A percentile compares a stretch with the other conserved stretches of the same genome.
These are phyloP conservation scores for Griposia aprilina DNA, from an alignment of 2,888 invertebrate species.

Conservation along the genomic window DNA sequence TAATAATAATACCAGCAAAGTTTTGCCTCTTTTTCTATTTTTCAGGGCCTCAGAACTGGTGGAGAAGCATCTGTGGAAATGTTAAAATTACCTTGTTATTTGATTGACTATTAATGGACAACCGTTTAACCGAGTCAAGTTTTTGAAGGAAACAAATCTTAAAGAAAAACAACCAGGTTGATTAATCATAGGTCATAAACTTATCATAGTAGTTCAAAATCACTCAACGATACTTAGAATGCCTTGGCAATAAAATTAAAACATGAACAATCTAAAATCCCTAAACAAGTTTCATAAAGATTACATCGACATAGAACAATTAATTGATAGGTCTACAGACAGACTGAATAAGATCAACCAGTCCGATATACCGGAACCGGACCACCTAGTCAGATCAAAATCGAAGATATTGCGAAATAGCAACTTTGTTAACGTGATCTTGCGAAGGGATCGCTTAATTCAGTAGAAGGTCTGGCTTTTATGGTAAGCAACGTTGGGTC, in stretches of 20 bases:
- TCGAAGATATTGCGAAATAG: slow-evolving; percentile 61
- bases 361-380: slow-evolving; percentile 54
- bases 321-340: slow-evolving; percentile 63
- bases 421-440: slow-evolving; percentile 62
- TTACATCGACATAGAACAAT: slow-evolving; percentile 57
- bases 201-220: not conserved
- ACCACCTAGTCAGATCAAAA: slow-evolving; percentile 65
- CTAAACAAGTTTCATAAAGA: slow-evolving; percentile 40
- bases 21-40: not conserved
- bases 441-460: slow-evolving; percentile 50
- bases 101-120: not conserved
- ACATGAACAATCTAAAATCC: not conserved
- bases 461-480: slow-evolving; percentile 43
- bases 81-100: not conserved
- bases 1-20: not conserved
- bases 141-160: not conserved
- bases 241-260: not conserved
- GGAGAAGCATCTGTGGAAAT: not conserved
- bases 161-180: not conserved
- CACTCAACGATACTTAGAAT: not conserved
- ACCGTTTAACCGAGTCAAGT: not conserved
- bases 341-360: slow-evolving; percentile 61
- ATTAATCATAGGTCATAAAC: not conserved
- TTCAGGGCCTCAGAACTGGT: not conserved
- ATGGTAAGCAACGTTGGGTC: slow-evolving; percentile 41